Base-by-base conservation (phyloP, 2,888 invertebrate species). In the Pogonocherus hispidulus region DNA sequence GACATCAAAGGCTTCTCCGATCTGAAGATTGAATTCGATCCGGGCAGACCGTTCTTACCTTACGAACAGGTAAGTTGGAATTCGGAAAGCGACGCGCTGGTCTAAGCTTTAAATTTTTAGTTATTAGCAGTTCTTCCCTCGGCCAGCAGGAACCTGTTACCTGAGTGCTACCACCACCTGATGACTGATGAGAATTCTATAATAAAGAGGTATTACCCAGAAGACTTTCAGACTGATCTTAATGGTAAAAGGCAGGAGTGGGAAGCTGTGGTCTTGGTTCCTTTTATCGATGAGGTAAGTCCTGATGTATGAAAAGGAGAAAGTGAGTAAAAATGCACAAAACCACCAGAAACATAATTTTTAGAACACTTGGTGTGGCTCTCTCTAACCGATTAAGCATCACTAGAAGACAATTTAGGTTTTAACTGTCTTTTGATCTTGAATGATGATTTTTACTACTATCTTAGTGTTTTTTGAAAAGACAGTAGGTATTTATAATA, bases 191-290 rank as follows among this genome's bases (percentile, higher is more conserved):
- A 92, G n/a, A 82, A 86, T 14, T 95, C 96, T 0, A 91, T 96
- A 1, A 94, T 99, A 69, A 91, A 93, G 22, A 91, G 95, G 76
- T 99, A 95, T 85, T 99, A 98, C 86, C 99, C 99, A 0, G 84
- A 88, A 57, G 90, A 97, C 75, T 99, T 99, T 84, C 90, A 93
- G 79, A 96, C 96, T 0, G 99, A 99, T 87, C 88, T 98, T 64
- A 99, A 99, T 86, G 98, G 98, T 4, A 99, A 99, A 85, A 90
- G 90, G 78, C 94, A 97, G 80, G 97, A 97, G 74, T 99, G 99
- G 98, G 98, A 98, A 84, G 97, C 97, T 0, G 93, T 98, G 0
- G 95, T 97, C 1, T 88, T 97, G 1, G 94, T 98, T 81, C 97
- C 97, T 0, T 97, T 98, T 78, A 97, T 98, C 78, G 92, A 97